These are phyloP conservation scores for Equus quagga DNA, from an alignment of 2,113 vertebrate species.

Conservation along the genomic window DNA sequence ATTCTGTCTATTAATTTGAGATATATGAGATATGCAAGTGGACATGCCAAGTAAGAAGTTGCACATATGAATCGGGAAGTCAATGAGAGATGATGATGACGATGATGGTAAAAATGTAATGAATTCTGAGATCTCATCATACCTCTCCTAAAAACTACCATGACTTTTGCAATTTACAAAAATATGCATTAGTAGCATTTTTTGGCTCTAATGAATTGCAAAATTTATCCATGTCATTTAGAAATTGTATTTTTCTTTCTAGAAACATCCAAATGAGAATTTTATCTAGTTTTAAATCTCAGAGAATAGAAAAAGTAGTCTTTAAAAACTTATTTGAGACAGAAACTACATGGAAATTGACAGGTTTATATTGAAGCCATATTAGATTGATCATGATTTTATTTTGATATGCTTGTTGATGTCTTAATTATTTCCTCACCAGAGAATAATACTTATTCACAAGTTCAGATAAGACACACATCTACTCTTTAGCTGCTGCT, in stretches of 20 bases:
- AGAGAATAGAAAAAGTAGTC: neutral
- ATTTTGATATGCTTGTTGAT: neutral
- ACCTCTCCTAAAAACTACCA: neutral
- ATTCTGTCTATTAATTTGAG: neutral
- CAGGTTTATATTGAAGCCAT: neutral
- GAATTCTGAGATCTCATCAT: neutral
- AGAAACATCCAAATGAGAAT: neutral
- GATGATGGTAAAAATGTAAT: neutral
- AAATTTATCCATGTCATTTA: neutral
- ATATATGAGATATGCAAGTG: neutral
- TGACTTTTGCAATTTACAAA: neutral
- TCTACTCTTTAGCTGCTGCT: neutral
- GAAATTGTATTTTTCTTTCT: neutral
- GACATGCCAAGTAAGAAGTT: neutral
- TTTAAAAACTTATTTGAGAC: neutral
- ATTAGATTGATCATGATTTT: neutral
- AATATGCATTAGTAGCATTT: neutral
- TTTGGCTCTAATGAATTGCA: neutral
- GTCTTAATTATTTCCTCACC: neutral
- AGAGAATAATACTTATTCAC: neutral
- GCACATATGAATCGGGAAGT: neutral
- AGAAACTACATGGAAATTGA: neutral
- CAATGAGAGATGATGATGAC: neutral
- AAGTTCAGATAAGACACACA: neutral
- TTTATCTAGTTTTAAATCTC: neutral